phyloP scores from a whole-genome alignment of 2,888 invertebrate species.

The Tortrix viridana region DNA sequence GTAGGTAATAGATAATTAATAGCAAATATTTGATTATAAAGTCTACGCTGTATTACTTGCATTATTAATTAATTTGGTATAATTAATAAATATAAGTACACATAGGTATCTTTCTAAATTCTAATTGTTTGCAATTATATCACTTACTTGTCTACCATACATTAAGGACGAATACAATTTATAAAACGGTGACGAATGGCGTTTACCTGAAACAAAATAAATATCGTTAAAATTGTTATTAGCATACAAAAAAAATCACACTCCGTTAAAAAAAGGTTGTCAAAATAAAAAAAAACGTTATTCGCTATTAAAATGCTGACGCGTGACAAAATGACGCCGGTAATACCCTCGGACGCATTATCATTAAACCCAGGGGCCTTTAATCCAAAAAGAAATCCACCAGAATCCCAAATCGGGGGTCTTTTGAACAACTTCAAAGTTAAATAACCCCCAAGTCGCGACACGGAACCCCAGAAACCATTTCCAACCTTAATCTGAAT shows the following conservation, averaged over 20 bases:
- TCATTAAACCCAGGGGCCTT: conserved; percentile 82
- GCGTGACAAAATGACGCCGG: conserved; percentile 67
- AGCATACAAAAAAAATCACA: not conserved
- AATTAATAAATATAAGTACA: too few species aligned
- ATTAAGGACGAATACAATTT: too few species aligned
- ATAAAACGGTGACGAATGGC: too few species aligned
- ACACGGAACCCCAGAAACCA: conserved; percentile 42
- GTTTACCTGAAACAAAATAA: conserved; percentile 23
- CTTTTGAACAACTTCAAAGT: conserved; percentile 84
- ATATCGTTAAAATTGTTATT: not conserved
- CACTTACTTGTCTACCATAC: too few species aligned
- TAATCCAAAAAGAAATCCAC: conserved; percentile 83
- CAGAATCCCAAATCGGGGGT: conserved; percentile 80
- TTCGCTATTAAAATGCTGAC: conserved; percentile 61
- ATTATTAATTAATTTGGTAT: too few species aligned
- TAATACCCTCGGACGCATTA: conserved; percentile 73
- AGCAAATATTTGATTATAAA: too few species aligned
- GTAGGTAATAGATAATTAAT: too few species aligned
- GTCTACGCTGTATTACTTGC: too few species aligned
- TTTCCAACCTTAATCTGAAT: conserved; percentile 50
- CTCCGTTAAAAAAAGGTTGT: conserved; percentile 7
- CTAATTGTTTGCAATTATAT: not conserved
- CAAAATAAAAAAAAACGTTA: conserved; percentile 40
- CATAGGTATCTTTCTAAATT: too few species aligned
- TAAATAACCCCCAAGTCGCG: conserved; percentile 71